Evolutionary conservation across 2,888 invertebrate species (phyloP), one percentile per base, ranked within the genome.

Genomic region (Eutolmus rufibarbis): DNA sequence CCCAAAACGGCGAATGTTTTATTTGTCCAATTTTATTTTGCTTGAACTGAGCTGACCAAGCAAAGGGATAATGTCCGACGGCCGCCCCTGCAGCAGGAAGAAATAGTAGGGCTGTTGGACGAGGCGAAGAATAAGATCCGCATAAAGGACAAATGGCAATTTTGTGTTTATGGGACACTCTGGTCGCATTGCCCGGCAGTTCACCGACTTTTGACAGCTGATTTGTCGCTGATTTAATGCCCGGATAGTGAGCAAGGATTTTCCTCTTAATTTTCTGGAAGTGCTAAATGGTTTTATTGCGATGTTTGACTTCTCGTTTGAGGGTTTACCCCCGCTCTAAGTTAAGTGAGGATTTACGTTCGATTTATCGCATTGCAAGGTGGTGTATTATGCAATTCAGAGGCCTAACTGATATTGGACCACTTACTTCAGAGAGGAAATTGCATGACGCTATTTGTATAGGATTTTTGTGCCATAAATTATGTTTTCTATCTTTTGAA

Each of bases 201-300:
- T 57, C 57, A 46, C 85, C 56, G 37, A 76, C 86, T 56, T 78
- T 86, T 77, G 77, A 77, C 86, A 77, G 57, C 19, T 86, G 51
- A 86, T 86, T 86, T 86, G 77, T 76, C 46, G 56, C n/a, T 57
- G 82, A 82, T 82, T 82, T 82, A 37, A 66, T 82, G 57, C 23
- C 9, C 8, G 57, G 19, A 23, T 57, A 57, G 57, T 57, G 57
- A 57, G 57, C 57, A 79, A 79, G 19, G 79, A 46, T 79, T 79
- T 79, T 79, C 79, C 28, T 79, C 46, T 43, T 79, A 79, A 79
- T 79, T 79, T 79, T 46, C 46, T 28, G 79, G 37, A 74, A 57
- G 74, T 86, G 40, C 31, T 43, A 37, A 74, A 84, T 66, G 37
- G 28, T 34, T 84, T 74, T 57, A n/a, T 40, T 19, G 74, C 74